Evolutionary conservation across 2,113 vertebrate species (phyloP), one percentile per base, ranked within the genome.

Genomic region (Takifugu bimaculatus): DNA sequence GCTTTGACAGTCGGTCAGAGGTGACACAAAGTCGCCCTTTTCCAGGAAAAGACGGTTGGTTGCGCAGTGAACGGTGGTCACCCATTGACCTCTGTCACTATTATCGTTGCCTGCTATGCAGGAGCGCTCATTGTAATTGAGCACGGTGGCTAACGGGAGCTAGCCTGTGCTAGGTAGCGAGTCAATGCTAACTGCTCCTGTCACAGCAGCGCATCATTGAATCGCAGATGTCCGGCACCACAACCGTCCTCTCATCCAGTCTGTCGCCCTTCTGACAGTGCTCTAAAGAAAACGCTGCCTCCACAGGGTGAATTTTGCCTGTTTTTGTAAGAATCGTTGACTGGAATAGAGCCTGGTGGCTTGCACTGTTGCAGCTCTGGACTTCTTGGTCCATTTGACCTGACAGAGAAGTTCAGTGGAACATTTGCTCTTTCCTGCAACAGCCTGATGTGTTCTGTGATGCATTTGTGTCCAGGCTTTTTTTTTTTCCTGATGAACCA

Each of bases 111-210:
- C 43, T 72, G 72, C 69, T 67, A 63, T 57, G 42, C 50, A 32
- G 75, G 63, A 78, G 72, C 35, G 35, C 35, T 39, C 35, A 11
- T 39, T 39, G 35, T 10, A 39, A 39, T 39, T 9, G 35, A 39
- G 72, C 54, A 65, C 72, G 78, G 61, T 74, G 75, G 71, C 78
- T 63, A 60, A 47, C 12, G 58, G 29, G 52, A 63, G 80, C 79
- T 81, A 82, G 52, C 80, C 45, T 39, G 25, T 39, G 72, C 77
- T 76, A 85, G 82, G 78, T 78, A 85, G 83, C 80, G 53, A 64
- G 63, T 29, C 65, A 27, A n/a, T 76, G 85, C 77, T 88, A 84
- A 72, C 69, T 56, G 77, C 79, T 61, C 74, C 59, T 81, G 64
- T 35, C 32, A 49, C 59, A 50, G 63, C 57, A 50, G 78, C n/a